These are phyloP conservation scores for Plodia interpunctella DNA, from an alignment of 1,140 invertebrate genomes.

Conservation along the genomic window DNA sequence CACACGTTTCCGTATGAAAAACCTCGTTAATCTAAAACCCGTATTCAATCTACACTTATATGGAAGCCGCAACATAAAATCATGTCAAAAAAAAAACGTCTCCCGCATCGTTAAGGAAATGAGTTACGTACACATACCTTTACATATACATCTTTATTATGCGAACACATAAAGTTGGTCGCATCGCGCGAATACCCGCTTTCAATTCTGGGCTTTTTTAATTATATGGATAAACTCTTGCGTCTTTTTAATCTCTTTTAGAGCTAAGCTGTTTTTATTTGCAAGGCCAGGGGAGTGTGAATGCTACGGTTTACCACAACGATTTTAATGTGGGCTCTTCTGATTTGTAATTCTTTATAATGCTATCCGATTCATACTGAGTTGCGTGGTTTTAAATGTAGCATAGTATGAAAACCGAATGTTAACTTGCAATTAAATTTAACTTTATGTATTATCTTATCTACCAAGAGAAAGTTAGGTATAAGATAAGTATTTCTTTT, in stretches of 20 bases:
- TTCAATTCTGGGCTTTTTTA: slow-evolving; percentile 19
- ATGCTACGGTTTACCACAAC: slow-evolving; percentile 8
- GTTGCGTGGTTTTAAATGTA: background rate
- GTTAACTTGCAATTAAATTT: too few species aligned
- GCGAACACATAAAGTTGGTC: background rate
- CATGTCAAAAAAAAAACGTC: slow-evolving; percentile 10
- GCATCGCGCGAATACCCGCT: slow-evolving; percentile 12
- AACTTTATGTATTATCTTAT: too few species aligned
- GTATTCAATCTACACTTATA: slow-evolving; percentile 10
- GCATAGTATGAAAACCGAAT: too few species aligned
- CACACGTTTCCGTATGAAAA: slow-evolving; percentile 8
- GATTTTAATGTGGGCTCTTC: background rate
- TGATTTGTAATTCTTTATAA: background rate
- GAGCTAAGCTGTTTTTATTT: slow-evolving; percentile 15
- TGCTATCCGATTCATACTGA: background rate
- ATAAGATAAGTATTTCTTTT: too few species aligned
- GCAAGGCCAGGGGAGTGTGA: slow-evolving; percentile 8
- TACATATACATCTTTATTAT: background rate
- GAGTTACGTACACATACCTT: slow-evolving; percentile 15
- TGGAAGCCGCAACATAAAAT: slow-evolving; percentile 12
- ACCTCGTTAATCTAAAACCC: slow-evolving; percentile 4
- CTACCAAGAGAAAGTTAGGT: too few species aligned
- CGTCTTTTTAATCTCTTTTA: slow-evolving; percentile 14
- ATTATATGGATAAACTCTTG: slow-evolving; percentile 20
- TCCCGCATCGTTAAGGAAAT: slow-evolving; percentile 25